These are phyloP conservation scores for Iguana delicatissima DNA, from an alignment of 2,797 vertebrate species.

Conservation along the genomic window DNA sequence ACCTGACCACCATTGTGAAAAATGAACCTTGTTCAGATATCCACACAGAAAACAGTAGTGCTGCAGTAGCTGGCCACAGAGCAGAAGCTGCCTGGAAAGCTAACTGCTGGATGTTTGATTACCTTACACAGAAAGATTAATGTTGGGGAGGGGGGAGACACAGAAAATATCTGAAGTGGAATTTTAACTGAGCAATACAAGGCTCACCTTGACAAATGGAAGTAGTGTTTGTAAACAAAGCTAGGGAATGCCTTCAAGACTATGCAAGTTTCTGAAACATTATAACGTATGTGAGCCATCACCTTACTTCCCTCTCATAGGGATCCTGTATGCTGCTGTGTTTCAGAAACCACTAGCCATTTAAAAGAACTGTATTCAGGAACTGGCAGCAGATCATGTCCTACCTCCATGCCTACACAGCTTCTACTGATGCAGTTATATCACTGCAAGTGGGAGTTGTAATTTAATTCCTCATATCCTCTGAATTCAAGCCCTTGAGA, in stretches of 20 bases:
- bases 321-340: not conserved
- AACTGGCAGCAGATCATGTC: not conserved
- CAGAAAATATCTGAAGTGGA: conserved; percentile 13
- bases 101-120: rapidly evolving
- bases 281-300: not conserved
- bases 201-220: not conserved
- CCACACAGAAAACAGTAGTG: conserved; percentile 28
- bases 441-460: not conserved
- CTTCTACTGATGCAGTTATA: not conserved
- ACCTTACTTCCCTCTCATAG: not conserved
- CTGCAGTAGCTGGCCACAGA: not conserved
- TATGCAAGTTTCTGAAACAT: not conserved
- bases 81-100: not conserved
- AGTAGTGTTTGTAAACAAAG: not conserved
- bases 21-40: conserved; percentile 65
- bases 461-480: not conserved
- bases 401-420: not conserved
- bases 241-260: not conserved
- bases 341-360: not conserved
- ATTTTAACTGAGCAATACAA: conserved; percentile 17
- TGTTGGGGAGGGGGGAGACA: not conserved
- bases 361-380: not conserved
- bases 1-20: conserved; percentile 67
- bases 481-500: not conserved
- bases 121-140: not conserved